Evolutionary conservation across 2,113 vertebrate genomes (phyloP), one percentile per base, ranked within the genome.

Genomic region (Emydura subglobosa): DNA sequence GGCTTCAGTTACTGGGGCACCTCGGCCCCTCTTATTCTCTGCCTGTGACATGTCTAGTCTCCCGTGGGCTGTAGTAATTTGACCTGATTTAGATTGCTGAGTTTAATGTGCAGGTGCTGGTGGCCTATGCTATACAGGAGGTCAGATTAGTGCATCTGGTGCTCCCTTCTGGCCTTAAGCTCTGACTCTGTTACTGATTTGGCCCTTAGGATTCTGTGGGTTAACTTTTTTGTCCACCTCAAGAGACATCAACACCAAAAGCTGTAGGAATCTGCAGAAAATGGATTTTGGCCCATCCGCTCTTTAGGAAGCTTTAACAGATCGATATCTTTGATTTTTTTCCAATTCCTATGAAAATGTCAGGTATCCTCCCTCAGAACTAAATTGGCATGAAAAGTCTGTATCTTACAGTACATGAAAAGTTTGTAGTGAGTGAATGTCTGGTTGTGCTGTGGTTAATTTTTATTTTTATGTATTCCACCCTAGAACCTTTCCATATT

Each of bases 361-460:
- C 24, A 0, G 0, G 31, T 53, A 16, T 29, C 14, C 68, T 59
- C 81, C 51, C 68, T 39, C 68, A 42, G 25, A n/a, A 2, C 49
- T 42, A 17, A 1, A 21, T 47, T 80, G 61, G 39, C 74, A 1
- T 22, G 27, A 44, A 27, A 39, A 79, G 81, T 50, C 57, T 29
- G 0, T 9, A 12, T 3, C 3, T 24, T 86, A 0, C 0, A 6
- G 42, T 16, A 53, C n/a, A 25, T n/a, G 17, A 4, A 8, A 7
- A 10, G 27, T 42, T 34, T 83, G 72, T 74, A 79, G 65, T 59
- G 11, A 59, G 12, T 29, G 34, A 47, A 59, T 87, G 27, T 47
- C 90, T 55, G 2, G 2, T 39, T 80, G 8, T 83, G 49, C 22
- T 10, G 86, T 29, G 7, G 1, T 25, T 51, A 68, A 68, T 27